phyloP scores from a whole-genome alignment of 2,888 invertebrate species.

The Ectemnius continuus region DNA sequence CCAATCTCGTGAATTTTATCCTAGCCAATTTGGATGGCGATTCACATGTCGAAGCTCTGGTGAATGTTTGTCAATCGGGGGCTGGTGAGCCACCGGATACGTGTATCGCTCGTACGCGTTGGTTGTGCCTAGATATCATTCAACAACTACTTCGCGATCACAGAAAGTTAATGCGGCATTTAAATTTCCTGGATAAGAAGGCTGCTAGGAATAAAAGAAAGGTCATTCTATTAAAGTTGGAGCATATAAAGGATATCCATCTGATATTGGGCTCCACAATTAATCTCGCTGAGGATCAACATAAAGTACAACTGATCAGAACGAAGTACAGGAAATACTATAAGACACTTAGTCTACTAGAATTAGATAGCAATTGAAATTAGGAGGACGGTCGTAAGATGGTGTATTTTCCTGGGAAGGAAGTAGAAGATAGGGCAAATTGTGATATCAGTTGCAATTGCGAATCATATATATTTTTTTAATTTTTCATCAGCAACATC shows the following conservation, averaged over 20 bases:
- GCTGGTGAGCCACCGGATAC: constrained; percentile 67
- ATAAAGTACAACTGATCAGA: constrained; percentile 59
- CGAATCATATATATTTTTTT: constrained; percentile 7
- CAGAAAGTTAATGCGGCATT: constrained; percentile 64
- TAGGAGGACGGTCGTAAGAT: not conserved
- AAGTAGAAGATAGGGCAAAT: constrained; percentile 61
- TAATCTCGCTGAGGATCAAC: constrained; percentile 62
- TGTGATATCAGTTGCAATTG: constrained; percentile 64
- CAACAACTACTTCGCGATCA: constrained; percentile 67
- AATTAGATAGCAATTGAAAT: constrained; percentile 41
- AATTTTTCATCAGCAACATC: constrained; percentile 17
- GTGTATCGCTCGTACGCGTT: constrained; percentile 71
- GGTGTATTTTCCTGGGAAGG: constrained; percentile 16
- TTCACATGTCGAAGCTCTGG: constrained; percentile 72
- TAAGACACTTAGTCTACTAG: constrained; percentile 35
- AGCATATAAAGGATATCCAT: constrained; percentile 71
- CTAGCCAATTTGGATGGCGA: constrained; percentile 83
- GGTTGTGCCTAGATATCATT: constrained; percentile 72
- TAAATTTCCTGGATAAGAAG: constrained; percentile 46
- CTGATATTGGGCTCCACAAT: constrained; percentile 66
- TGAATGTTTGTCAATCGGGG: constrained; percentile 71
- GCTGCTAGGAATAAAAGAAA: constrained; percentile 57
- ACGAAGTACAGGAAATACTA: constrained; percentile 60
- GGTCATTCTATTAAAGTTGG: constrained; percentile 68
- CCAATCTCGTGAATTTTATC: constrained; percentile 86